Percentiles rank a stretch among this genome's conserved stretches.
Evolutionary conservation across 2,888 invertebrate genomes (phyloP).

Genomic region (Melieria omissa): DNA sequence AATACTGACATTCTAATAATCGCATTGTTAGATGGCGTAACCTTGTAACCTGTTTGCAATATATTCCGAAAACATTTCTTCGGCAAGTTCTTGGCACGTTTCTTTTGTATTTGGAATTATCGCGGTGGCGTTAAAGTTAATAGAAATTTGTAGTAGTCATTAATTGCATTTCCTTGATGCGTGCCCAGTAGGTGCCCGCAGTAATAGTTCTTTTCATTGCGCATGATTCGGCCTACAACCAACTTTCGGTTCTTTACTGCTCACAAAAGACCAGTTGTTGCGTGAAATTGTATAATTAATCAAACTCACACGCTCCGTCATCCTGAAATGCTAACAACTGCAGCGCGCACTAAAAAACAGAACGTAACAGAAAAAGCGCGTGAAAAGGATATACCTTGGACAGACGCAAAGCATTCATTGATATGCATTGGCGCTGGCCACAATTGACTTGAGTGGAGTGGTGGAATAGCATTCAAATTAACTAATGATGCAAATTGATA

Average conservation of each 20-base stretch:
- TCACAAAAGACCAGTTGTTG: slow-evolving; percentile 57
- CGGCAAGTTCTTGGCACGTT: too few species aligned
- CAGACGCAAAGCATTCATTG: not conserved
- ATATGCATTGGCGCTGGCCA: too few species aligned
- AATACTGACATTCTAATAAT: not conserved
- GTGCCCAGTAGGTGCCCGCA: slow-evolving; percentile 22
- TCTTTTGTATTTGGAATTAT: slow-evolving; percentile 42
- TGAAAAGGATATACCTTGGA: slow-evolving; percentile 54
- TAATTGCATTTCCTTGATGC: slow-evolving; percentile 48
- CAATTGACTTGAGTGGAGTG: too few species aligned
- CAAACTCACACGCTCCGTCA: slow-evolving; percentile 57
- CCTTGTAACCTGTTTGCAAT: too few species aligned
- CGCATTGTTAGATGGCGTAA: not conserved
- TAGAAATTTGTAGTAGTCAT: slow-evolving; percentile 44
- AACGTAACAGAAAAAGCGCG: slow-evolving; percentile 41
- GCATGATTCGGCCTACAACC: slow-evolving; percentile 43
- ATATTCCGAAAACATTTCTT: too few species aligned
- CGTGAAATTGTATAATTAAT: slow-evolving; percentile 66
- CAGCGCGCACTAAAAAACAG: slow-evolving; percentile 17
- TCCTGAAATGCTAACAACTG: slow-evolving; percentile 33
- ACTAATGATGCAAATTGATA: too few species aligned
- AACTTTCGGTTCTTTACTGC: slow-evolving; percentile 30
- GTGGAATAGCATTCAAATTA: too few species aligned
- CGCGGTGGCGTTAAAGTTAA: slow-evolving; percentile 54
- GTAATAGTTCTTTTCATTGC: slow-evolving; percentile 42